These are phyloP conservation scores for Pipistrellus kuhlii DNA, from an alignment of 2,797 vertebrate species.

Conservation along the genomic window DNA sequence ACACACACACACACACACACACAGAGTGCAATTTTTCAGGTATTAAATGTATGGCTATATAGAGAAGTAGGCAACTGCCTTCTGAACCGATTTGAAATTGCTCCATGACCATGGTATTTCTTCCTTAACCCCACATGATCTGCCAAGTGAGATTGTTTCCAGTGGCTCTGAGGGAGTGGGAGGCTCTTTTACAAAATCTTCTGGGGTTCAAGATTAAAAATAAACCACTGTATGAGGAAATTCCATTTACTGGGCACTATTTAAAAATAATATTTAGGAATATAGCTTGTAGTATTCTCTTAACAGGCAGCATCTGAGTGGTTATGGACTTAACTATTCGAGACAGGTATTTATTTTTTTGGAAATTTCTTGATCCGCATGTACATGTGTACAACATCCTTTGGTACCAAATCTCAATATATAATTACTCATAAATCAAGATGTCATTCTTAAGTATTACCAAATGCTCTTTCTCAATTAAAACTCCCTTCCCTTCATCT, in stretches of 20 bases:
- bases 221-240: slow-evolving; percentile 46
- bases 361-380: slow-evolving; percentile 23
- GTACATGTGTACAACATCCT: slow-evolving; percentile 8
- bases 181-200: slow-evolving; percentile 52
- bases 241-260: slow-evolving; percentile 15
- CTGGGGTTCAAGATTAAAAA: slow-evolving; percentile 49
- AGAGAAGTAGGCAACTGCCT: neutral
- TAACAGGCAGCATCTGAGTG: neutral
- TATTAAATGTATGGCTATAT: neutral
- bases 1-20: neutral
- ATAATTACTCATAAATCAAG: slow-evolving; percentile 53
- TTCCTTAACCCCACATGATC: neutral
- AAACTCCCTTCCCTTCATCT: slow-evolving; percentile 42
- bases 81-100: neutral
- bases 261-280: slow-evolving; percentile 56
- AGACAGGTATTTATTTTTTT: slow-evolving; percentile 6
- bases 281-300: slow-evolving; percentile 1
- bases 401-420: slow-evolving; percentile 47
- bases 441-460: slow-evolving; percentile 48
- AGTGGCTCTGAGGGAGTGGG: slow-evolving; percentile 32
- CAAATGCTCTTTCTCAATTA: slow-evolving; percentile 45
- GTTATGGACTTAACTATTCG: neutral
- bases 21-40: neutral
- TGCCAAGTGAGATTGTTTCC: slow-evolving; percentile 33
- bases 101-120: neutral